These are phyloP conservation scores for Machimus rusticus DNA, from an alignment of 2,888 invertebrate species.

Conservation along the genomic window DNA sequence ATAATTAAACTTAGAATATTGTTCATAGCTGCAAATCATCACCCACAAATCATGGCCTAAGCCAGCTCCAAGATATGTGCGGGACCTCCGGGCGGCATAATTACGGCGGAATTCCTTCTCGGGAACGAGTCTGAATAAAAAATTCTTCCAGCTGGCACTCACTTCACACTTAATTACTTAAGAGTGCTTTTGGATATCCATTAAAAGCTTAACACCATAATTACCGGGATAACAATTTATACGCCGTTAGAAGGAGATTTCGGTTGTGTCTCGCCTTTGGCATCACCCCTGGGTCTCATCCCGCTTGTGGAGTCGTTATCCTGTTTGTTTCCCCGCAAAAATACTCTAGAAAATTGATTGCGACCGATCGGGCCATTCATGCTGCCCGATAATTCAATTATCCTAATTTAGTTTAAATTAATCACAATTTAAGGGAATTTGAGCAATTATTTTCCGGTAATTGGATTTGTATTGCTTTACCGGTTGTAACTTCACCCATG, in stretches of 20 bases:
- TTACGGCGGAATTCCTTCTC: not conserved
- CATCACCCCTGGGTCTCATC: not conserved
- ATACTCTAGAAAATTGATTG: constrained; percentile 36
- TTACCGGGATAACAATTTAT: constrained; percentile 39
- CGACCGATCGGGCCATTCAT: constrained; percentile 18
- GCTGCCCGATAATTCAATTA: constrained; percentile 36
- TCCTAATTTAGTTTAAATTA: constrained; percentile 35
- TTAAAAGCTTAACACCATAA: constrained; percentile 40
- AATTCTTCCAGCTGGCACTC: constrained; percentile 22
- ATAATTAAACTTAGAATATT: constrained; percentile 31
- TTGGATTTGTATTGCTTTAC: not conserved
- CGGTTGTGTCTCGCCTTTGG: not conserved
- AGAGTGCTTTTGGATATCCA: constrained; percentile 41
- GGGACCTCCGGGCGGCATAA: not conserved
- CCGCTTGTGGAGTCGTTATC: not conserved
- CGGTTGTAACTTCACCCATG: not conserved
- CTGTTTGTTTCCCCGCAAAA: constrained; percentile 33
- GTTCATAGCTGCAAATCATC: constrained; percentile 22
- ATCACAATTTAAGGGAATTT: constrained; percentile 31
- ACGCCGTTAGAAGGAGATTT: not conserved
- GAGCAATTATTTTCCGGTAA: not conserved
- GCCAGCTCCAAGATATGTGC: not conserved
- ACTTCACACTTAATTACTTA: constrained; percentile 40
- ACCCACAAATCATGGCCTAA: constrained; percentile 24
- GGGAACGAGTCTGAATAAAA: not conserved